Base-by-base conservation (phyloP, 2,113 vertebrate genomes). In the Penelope pileata region DNA sequence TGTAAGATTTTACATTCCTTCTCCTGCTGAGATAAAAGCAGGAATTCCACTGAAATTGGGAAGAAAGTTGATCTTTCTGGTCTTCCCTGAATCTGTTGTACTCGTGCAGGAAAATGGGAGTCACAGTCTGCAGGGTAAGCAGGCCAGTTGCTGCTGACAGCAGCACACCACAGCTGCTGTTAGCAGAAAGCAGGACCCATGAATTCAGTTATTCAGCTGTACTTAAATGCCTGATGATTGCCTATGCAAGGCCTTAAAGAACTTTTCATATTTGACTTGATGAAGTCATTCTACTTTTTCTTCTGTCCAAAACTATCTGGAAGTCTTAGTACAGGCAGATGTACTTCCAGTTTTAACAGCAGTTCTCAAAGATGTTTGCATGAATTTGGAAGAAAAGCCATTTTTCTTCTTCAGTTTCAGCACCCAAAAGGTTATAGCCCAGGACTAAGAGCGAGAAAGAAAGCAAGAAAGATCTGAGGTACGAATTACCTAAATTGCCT, bases 141-240 rank as follows among this genome's bases (percentile, higher is more conserved):
- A 93, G 90, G 47, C 38, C 48, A 86, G 94, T 90, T 93, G 93
- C 82, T 95, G 95, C 85, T 95, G 91, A 96, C 90, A 96, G 94
- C 90, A 93, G 89, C 93, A 86, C 56, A 86, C 51, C 66, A 73
- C 48, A 94, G 91, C 84, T 88, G 82, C 91, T 88, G 79, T 60
- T 85, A 83, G 76, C 54, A 91, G 88, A 88, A 88, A 83, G 56
- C 60, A 94, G 66, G 62, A 86, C 42, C 59, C 88, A 60, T 10
- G 60, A 86, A 93, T 82, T 51, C 64, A 75, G 75, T 60, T 82
- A 78, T 48, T 83, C 64, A 90, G 72, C 76, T 45, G 24, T 48
- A 69, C 67, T 63, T 34, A 50, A 87, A 82, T 27, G 34, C 67
- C 59, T 88, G 47, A 77, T 3, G 3, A 59, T 51, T 91, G 45